Percentiles rank a stretch among this genome's conserved stretches.
phyloP scores from a whole-genome alignment of 2,113 vertebrate genomes.

The Chaetodon trifascialis region DNA sequence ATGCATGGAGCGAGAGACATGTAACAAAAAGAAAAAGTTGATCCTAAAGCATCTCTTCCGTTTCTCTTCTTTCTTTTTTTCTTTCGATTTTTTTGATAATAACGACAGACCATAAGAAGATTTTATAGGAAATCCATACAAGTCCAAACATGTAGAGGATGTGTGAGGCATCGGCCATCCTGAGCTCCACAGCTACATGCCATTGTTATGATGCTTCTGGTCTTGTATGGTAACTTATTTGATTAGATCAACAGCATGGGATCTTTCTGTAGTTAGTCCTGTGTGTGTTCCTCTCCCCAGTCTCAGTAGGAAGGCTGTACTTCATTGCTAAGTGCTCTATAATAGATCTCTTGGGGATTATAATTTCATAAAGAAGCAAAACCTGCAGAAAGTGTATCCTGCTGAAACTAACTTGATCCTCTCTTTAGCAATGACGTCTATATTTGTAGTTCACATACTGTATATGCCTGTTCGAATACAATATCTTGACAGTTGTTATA shows the following conservation, averaged over 20 bases:
- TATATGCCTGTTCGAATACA: constrained; percentile 94
- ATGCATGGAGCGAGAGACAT: constrained; percentile 63
- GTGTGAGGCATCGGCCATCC: constrained; percentile 67
- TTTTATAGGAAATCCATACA: constrained; percentile 76
- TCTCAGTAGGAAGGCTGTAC: constrained; percentile 86
- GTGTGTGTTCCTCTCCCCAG: constrained; percentile 82
- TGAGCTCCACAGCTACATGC: constrained; percentile 76
- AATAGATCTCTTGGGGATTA: constrained; percentile 85
- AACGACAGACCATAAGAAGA: constrained; percentile 36
- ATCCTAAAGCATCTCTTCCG: constrained; percentile 52
- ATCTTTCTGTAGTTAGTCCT: constrained; percentile 85
- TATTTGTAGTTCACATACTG: constrained; percentile 91
- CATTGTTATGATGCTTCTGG: constrained; percentile 77
- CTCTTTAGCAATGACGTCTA: constrained; percentile 91
- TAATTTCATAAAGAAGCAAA: constrained; percentile 81
- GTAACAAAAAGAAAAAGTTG: constrained; percentile 43
- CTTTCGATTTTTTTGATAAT: constrained; percentile 47
- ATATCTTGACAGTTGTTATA: constrained; percentile 95
- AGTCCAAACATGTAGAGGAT: constrained; percentile 71
- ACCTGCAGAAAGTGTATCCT: constrained; percentile 87
- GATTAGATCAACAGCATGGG: constrained; percentile 85
- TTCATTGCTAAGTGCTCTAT: constrained; percentile 87
- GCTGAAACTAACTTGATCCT: constrained; percentile 95
- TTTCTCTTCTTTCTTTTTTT: constrained; percentile 31
- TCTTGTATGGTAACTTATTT: constrained; percentile 84